Evolutionary conservation across 2,888 invertebrate species (phyloP).

Genomic region (Schizotus pectinicornis): DNA sequence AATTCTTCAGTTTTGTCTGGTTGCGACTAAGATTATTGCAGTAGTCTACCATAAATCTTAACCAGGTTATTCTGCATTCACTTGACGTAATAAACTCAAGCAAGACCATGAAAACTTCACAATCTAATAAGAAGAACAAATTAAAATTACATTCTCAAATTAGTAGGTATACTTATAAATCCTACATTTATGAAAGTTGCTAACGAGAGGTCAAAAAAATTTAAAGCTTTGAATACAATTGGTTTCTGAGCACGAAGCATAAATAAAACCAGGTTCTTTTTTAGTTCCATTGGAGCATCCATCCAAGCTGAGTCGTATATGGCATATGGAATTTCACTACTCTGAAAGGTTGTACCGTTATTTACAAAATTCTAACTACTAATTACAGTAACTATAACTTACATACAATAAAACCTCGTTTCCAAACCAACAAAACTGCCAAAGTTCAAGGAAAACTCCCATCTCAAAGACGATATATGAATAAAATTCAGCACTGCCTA

Average conservation of each 20-base stretch:
- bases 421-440: conserved; percentile 27
- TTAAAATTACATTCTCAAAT: too few species aligned
- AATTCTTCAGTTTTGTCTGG: too few species aligned
- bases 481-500: conserved; percentile 11
- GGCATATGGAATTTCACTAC: conserved; percentile 3
- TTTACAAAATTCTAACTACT: too few species aligned
- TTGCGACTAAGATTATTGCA: too few species aligned
- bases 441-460: conserved; percentile 12
- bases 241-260: not conserved
- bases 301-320: not conserved
- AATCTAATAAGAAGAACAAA: too few species aligned
- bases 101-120: too few species aligned
- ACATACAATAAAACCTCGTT: conserved; percentile 21
- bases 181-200: conserved; percentile 1
- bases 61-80: too few species aligned
- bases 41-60: too few species aligned
- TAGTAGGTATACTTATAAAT: too few species aligned
- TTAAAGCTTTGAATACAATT: not conserved
- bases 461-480: conserved; percentile 8
- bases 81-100: too few species aligned
- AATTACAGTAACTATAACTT: conserved; percentile 1
- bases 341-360: not conserved
- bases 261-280: conserved; percentile 1
- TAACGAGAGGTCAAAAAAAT: conserved; percentile 1
- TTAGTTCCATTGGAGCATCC: not conserved